phyloP scores from a whole-genome alignment of 2,797 vertebrate species.

The Pteropus rufus region DNA sequence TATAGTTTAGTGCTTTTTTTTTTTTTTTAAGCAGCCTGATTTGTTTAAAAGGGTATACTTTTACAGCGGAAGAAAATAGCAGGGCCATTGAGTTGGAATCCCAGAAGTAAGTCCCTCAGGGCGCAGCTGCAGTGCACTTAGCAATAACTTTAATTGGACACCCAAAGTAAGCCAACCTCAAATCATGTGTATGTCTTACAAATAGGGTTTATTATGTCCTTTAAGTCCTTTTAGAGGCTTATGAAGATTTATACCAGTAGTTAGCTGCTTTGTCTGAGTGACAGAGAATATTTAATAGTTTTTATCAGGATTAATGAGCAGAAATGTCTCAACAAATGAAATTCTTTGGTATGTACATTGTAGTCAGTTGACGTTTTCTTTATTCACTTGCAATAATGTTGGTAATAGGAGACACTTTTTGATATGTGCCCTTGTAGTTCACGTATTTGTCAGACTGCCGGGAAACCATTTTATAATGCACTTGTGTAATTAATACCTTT shows the following conservation, averaged over 20 bases:
- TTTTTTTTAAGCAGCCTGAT: constrained; percentile 11
- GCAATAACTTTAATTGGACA: constrained; percentile 78
- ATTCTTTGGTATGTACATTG: constrained; percentile 47
- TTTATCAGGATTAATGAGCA: constrained; percentile 71
- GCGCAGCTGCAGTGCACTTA: constrained; percentile 65
- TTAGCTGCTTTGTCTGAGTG: constrained; percentile 72
- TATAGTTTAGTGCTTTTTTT: constrained; percentile 31
- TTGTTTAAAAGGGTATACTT: constrained; percentile 44
- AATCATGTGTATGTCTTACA: constrained; percentile 68
- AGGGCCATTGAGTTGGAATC: not conserved
- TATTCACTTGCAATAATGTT: constrained; percentile 48
- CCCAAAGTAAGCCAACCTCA: constrained; percentile 66
- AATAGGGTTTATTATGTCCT: constrained; percentile 76
- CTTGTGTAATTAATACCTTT: constrained; percentile 18
- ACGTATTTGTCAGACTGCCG: constrained; percentile 54
- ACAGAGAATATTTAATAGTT: constrained; percentile 73
- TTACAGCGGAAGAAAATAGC: not conserved
- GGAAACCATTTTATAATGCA: constrained; percentile 38
- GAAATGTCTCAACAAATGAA: constrained; percentile 66
- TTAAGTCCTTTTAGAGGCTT: constrained; percentile 72
- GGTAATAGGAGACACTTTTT: constrained; percentile 35
- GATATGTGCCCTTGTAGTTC: constrained; percentile 33
- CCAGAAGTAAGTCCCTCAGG: constrained; percentile 59
- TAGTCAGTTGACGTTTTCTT: constrained; percentile 70
- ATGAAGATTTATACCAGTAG: constrained; percentile 68